These are phyloP conservation scores for Phyllotis vaccarum DNA, from an alignment of 2,797 vertebrate species.

Conservation along the genomic window DNA sequence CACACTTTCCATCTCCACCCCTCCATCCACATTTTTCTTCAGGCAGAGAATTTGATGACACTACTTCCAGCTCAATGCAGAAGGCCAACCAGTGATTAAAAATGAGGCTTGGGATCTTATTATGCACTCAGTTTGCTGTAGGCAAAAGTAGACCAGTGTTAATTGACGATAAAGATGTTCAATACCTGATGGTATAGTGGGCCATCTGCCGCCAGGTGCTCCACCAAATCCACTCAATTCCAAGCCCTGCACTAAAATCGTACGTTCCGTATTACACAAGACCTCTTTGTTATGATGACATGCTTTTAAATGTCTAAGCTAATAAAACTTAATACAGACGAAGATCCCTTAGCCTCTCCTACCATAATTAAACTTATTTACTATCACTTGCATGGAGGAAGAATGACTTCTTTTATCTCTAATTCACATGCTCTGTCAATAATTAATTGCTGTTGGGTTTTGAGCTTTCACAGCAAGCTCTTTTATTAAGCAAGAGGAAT, in stretches of 20 bases:
- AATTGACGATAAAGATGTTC: constrained; percentile 84
- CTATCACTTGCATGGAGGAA: constrained; percentile 85
- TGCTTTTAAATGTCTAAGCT: constrained; percentile 89
- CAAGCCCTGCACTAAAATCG: constrained; percentile 81
- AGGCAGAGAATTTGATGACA: background rate
- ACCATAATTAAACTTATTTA: constrained; percentile 91
- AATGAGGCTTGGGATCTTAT: constrained; percentile 13
- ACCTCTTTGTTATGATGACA: constrained; percentile 90
- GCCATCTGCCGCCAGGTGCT: constrained; percentile 93
- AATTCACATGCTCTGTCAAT: constrained; percentile 89
- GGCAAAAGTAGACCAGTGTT: constrained; percentile 80
- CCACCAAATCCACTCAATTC: constrained; percentile 87
- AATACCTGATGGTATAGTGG: constrained; percentile 83
- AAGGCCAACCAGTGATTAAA: background rate
- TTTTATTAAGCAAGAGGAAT: constrained; percentile 86
- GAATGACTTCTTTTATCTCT: constrained; percentile 89
- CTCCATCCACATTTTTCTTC: background rate
- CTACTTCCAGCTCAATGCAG: background rate
- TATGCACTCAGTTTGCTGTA: constrained; percentile 68
- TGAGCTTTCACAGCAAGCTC: constrained; percentile 86
- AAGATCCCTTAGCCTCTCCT: constrained; percentile 88
- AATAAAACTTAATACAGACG: constrained; percentile 89
- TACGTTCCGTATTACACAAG: constrained; percentile 87
- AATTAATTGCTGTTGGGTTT: constrained; percentile 89
- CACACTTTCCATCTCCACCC: background rate